Conservation (phyloP, 2,797 vertebrate species). For the Cheirogaleus major region DNA sequence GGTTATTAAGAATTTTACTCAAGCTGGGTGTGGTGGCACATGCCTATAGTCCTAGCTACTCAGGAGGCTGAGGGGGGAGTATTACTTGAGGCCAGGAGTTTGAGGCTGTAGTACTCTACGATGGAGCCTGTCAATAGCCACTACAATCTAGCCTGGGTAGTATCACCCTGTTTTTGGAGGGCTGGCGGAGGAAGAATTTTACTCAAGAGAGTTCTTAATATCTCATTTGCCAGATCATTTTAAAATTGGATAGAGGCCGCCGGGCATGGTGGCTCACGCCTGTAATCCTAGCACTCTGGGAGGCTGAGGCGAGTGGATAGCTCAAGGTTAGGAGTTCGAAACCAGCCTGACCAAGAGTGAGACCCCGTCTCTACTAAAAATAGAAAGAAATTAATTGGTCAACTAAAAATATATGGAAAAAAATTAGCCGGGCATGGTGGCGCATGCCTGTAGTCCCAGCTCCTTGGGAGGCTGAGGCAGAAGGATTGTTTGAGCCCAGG, state of each 20-base stretch:
- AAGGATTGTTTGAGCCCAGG: too few species aligned
- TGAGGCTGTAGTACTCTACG: background rate
- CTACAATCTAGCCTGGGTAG: background rate
- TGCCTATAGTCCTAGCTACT: background rate
- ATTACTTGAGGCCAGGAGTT: background rate
- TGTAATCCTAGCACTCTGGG: background rate
- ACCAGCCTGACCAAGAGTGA: background rate
- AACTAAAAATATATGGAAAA: too few species aligned
- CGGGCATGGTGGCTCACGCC: background rate
- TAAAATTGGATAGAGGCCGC: background rate
- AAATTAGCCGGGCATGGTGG: too few species aligned
- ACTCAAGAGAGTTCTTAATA: background rate
- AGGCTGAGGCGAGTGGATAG: background rate
- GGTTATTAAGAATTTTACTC: background rate
- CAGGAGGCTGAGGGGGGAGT: background rate
- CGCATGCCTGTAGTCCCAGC: too few species aligned
- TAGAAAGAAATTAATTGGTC: too few species aligned
- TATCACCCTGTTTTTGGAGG: background rate
- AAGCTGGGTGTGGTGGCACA: background rate
- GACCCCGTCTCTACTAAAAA: background rate
- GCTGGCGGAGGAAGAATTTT: background rate
- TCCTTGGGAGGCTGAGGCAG: too few species aligned
- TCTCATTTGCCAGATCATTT: background rate
- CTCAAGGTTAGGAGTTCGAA: background rate
- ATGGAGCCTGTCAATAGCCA: background rate